A percentile compares a stretch with the other conserved stretches of the same genome.
Conservation (phyloP, 2,888 invertebrate genomes). For the Limnephilus lunatus region DNA sequence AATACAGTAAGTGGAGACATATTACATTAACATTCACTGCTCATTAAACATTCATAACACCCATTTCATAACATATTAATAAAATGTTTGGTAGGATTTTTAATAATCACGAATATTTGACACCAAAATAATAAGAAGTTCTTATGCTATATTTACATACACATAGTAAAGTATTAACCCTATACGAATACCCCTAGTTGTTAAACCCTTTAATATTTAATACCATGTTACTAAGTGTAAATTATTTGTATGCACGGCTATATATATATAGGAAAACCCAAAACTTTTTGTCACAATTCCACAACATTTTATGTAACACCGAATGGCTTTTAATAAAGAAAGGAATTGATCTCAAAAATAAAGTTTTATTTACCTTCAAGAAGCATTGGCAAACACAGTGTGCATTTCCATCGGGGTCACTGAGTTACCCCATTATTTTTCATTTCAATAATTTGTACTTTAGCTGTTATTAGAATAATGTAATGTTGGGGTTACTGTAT, state of each 20-base stretch:
- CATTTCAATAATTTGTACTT: too few relatives aligned
- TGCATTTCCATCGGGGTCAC: not conserved
- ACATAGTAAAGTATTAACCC: slow-evolving; percentile 55
- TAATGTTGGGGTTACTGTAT: too few relatives aligned
- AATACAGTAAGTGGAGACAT: slow-evolving; percentile 31
- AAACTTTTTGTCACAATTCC: slow-evolving; percentile 49
- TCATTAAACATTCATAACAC: slow-evolving; percentile 43
- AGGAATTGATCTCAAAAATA: slow-evolving; percentile 48
- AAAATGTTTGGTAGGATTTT: slow-evolving; percentile 58
- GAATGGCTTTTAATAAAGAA: slow-evolving; percentile 47
- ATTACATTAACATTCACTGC: slow-evolving; percentile 31
- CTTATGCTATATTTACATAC: slow-evolving; percentile 66
- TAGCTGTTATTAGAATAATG: too few relatives aligned
- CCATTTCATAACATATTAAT: slow-evolving; percentile 50
- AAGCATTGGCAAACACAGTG: not conserved
- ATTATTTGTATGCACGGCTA: slow-evolving; percentile 57
- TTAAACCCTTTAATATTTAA: slow-evolving; percentile 54
- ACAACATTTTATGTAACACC: slow-evolving; percentile 40
- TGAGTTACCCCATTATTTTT: not conserved
- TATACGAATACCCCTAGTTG: slow-evolving; percentile 59
- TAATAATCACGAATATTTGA: slow-evolving; percentile 64
- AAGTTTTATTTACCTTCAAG: not conserved
- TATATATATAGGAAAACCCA: slow-evolving; percentile 38
- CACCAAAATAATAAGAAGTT: slow-evolving; percentile 65
- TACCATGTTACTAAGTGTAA: slow-evolving; percentile 46